A percentile compares a stretch with the other conserved stretches of the same genome.
phyloP scores from a whole-genome alignment of 2,888 invertebrate genomes.

The Xanthorhoe spadicearia region DNA sequence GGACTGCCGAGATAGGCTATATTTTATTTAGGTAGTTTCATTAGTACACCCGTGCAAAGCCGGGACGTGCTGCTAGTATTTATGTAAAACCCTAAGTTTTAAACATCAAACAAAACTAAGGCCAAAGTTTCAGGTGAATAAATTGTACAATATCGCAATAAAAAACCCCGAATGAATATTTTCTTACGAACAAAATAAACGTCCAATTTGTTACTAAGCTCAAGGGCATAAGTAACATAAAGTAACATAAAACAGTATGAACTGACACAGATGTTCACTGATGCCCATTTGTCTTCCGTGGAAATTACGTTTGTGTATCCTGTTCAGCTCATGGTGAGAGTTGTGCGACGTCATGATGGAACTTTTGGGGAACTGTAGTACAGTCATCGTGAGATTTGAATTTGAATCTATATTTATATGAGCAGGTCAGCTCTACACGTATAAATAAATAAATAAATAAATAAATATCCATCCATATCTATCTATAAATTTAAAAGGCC shows the following conservation, averaged over 20 bases:
- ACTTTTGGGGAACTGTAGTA: not conserved
- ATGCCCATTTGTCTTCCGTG: conserved; percentile 41
- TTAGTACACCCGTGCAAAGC: no score
- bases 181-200: not conserved
- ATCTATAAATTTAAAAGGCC: no score
- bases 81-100: no score
- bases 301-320: conserved; percentile 32
- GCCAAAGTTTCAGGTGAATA: not conserved
- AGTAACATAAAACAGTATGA: conserved; percentile 28
- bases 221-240: conserved; percentile 15
- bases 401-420: no score
- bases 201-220: conserved; percentile 11
- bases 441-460: no score
- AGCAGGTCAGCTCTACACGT: no score
- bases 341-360: conserved; percentile 8
- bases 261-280: conserved; percentile 41
- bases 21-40: no score
- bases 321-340: conserved; percentile 5
- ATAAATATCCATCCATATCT: no score
- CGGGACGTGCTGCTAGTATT: no score
- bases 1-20: no score
- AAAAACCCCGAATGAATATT: not conserved
- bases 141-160: not conserved
- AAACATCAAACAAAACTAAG: not conserved
- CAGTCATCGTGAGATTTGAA: no score